A percentile compares a stretch with the other conserved stretches of the same genome.
Evolutionary conservation across 2,797 vertebrate species (phyloP).

Genomic region (Podargus strigoides): DNA sequence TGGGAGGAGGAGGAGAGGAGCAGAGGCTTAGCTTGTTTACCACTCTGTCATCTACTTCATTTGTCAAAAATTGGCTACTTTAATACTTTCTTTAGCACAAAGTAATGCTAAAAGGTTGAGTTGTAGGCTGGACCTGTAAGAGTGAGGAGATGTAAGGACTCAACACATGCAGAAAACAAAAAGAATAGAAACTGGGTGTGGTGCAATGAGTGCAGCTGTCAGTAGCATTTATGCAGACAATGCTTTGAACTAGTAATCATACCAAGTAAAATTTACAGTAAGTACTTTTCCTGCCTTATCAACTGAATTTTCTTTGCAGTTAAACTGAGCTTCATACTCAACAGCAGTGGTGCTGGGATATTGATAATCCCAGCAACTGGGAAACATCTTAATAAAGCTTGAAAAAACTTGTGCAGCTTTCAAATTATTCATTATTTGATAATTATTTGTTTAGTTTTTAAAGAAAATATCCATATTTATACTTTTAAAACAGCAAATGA

Average conservation of each 20-base stretch:
- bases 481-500: background rate
- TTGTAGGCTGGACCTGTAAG: background rate
- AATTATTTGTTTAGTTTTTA: background rate
- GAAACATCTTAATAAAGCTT: background rate
- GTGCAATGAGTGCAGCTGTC: slow-evolving; percentile 18
- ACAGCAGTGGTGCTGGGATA: background rate
- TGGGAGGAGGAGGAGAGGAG: slow-evolving; percentile 23
- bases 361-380: background rate
- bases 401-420: background rate
- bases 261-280: slow-evolving; percentile 7
- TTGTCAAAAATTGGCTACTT: background rate
- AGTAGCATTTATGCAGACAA: slow-evolving; percentile 4
- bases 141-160: background rate
- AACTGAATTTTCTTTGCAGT: slow-evolving; percentile 9
- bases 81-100: background rate
- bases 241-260: slow-evolving; percentile 46
- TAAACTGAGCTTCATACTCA: background rate
- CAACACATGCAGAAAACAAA: background rate
- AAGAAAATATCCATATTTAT: background rate
- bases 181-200: background rate
- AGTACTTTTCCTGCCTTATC: background rate
- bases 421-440: background rate
- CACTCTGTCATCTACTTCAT: background rate
- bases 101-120: background rate
- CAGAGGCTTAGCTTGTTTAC: slow-evolving; percentile 44